These are phyloP conservation scores for Neoarius graeffei DNA, from an alignment of 2,113 vertebrate genomes.

Conservation along the genomic window DNA sequence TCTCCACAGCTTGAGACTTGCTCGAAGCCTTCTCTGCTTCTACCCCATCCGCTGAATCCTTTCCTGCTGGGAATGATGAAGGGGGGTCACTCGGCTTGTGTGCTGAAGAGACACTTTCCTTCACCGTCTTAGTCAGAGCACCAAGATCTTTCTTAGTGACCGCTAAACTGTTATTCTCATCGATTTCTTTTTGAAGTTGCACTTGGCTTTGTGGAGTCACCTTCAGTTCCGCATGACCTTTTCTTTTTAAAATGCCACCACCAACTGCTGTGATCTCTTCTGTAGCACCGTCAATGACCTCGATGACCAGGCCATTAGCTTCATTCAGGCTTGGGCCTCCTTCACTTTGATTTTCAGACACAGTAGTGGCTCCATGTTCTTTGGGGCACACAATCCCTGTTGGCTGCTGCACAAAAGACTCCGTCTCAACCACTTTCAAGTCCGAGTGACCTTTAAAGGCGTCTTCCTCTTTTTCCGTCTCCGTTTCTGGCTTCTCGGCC, in stretches of 20 bases:
- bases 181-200: not conserved
- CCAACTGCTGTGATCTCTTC: slow-evolving; percentile 16
- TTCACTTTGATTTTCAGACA: slow-evolving; percentile 7
- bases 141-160: not conserved
- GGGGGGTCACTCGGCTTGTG: not conserved
- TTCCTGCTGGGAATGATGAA: slow-evolving; percentile 6
- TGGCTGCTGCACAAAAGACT: not conserved
- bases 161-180: not conserved
- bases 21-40: not conserved
- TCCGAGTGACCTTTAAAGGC: slow-evolving; percentile 8
- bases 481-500: slow-evolving; percentile 31
- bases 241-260: slow-evolving; percentile 26
- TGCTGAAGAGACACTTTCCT: slow-evolving; percentile 6
- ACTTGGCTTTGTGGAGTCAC: not conserved
- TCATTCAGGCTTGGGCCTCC: not conserved
- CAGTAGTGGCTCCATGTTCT: not conserved
- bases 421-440: not conserved
- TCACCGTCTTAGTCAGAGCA: too few relatives aligned
- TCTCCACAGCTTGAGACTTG: not conserved
- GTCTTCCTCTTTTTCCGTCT: not conserved
- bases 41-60: slow-evolving; percentile 37
- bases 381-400: not conserved
- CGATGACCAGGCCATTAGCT: not conserved
- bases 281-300: not conserved
- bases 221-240: not conserved